Base-by-base conservation (phyloP, 2,888 invertebrate genomes). In the Pherbina coryleti region DNA sequence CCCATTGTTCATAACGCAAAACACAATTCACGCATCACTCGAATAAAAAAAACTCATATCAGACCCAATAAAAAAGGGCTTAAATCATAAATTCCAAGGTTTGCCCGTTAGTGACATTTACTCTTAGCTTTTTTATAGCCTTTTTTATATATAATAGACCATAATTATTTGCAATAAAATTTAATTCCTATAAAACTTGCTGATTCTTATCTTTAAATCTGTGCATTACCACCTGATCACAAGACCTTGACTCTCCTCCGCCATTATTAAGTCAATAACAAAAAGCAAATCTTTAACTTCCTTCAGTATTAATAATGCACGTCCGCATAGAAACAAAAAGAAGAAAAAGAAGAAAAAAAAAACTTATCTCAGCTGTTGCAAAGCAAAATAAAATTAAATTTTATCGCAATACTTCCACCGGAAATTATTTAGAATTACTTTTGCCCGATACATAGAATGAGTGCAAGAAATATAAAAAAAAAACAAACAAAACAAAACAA, bases 401-500 rank as follows among this genome's bases (percentile, higher is more conserved):
- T 62, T 62, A 73, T 73, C 62, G n/a, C 49, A 25, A 49, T 73
- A 73, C 73, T 73, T 73, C 62, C 62, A 73, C 73, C 73, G 73
- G 73, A 73, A 73, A 73, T 62, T 57, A 72, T 19, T 28, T 28
- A 31, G 55, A 55, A 55, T 53, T 9, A 31, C 22, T 25, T 44
- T 34, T 8, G 22, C n/a, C 22, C 14, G 34, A 67, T 17, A 19
- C 9, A 34, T 14, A 51, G 51, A 70, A 70, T 44, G n/a, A 55
- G 9, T 71, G 19, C 34, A 72, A 60, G 11, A 72, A 19, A 55
- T 57, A 71, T 55, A 22, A 5, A 17, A n/a, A 53, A 8, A 19
- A 34, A 31, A 8, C 28, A 51, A 28, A 31, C n/a, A 17, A 34
- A 28, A 34, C 5, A 34, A 64, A 34, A 14, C 3, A n/a, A 0